Conservation (phyloP, 2,888 invertebrate genomes). For the Prosopocoilus inquinatus region DNA sequence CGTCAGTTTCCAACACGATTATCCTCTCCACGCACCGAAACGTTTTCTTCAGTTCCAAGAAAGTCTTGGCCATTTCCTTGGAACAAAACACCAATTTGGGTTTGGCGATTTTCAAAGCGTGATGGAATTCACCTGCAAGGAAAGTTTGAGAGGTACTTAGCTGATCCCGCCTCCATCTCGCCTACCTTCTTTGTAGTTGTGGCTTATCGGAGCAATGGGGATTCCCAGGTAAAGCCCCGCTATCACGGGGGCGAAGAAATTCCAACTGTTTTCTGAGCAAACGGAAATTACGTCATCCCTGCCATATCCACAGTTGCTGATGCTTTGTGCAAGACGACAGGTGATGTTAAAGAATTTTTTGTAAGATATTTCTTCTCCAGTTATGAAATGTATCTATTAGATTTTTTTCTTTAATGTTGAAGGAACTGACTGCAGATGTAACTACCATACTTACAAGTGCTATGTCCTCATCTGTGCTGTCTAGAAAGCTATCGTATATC, state of each 20-base stretch:
- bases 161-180: background rate
- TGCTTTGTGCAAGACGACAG: conserved; percentile 32
- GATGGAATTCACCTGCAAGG: conserved; percentile 49
- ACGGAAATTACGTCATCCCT: conserved; percentile 32
- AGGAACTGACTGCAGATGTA: too few relatives aligned
- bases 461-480: conserved; percentile 7
- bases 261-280: conserved; percentile 35
- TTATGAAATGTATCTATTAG: conserved; percentile 33
- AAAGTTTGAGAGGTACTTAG: too few relatives aligned
- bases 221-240: conserved; percentile 35
- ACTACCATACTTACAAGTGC: conserved; percentile 38
- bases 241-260: conserved; percentile 35
- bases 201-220: conserved; percentile 34
- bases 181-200: conserved; percentile 30
- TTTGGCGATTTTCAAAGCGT: conserved; percentile 62
- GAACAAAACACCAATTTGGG: conserved; percentile 68
- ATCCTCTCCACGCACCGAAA: conserved; percentile 55
- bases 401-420: too few relatives aligned
- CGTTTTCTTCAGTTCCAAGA: conserved; percentile 54
- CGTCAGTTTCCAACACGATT: conserved; percentile 56
- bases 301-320: conserved; percentile 29
- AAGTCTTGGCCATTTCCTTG: conserved; percentile 54
- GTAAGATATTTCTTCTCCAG: conserved; percentile 30
- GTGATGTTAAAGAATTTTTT: conserved; percentile 29
- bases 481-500: conserved; percentile 23